Base-by-base conservation (phyloP, 1,140 invertebrate species). In the Ceratosolen solmsi region DNA sequence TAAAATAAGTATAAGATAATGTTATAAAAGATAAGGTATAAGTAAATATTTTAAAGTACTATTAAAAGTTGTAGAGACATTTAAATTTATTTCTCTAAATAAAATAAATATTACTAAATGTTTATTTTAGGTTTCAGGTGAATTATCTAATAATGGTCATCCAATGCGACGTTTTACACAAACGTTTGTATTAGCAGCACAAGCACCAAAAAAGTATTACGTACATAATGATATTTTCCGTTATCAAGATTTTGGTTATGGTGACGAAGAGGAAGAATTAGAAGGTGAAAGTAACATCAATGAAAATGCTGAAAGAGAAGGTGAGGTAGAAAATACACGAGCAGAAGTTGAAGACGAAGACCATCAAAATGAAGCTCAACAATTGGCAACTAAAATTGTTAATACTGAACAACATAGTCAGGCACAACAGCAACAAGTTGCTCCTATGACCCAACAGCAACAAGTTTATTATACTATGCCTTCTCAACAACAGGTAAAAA, bases 161-260 rank as follows among this genome's bases (percentile, higher is more conserved):
- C 98, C 97, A 27, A 98, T 99, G 97, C 94, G 98, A 46, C 95
- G 98, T 22, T 99, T 99, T 91, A 98, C 98, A 86, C 98, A 99
- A 92, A 99, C 98, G 0, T 99, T 99, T 93, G 97, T 99, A 20
- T 91, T 99, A 87, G 98, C 96, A 70, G 96, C 96, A 54, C 97
- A 98, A 92, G 96, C 96, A 68, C 97, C 97, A 33, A 98, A 98
- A 92, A 98, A 98, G 92, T 99, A 98, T 92, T 99, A 99, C 89
- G 98, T 99, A 27, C 97, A 98, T 89, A 99, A 99, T 92, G 98
- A 99, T 91, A 99, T 99, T 88, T 99, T 99, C 92, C 96, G 98
- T 76, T 99, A 99, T 90, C 98, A 99, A 86, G 90, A 92, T 63
- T 86, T 91, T 79, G 90, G 89, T 27, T 91, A 90, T 63, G 86